A percentile compares a stretch with the other conserved stretches of the same genome.
Evolutionary conservation across 2,797 vertebrate species (phyloP).

Genomic region (Antennarius maculatus): DNA sequence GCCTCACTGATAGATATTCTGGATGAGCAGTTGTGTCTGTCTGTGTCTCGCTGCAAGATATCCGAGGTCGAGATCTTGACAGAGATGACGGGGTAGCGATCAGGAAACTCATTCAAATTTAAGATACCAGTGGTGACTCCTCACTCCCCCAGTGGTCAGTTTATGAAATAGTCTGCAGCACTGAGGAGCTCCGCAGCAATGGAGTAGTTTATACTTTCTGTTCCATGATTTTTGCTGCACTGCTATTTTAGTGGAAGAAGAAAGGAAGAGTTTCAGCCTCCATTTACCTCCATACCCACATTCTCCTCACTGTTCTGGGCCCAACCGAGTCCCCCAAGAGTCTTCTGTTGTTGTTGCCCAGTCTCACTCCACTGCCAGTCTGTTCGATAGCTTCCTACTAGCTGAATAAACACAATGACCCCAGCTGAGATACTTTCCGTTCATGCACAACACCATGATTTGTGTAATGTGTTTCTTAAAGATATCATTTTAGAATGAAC

Average conservation of each 20-base stretch:
- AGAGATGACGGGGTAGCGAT: slow-evolving; percentile 15
- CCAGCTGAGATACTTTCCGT: not conserved
- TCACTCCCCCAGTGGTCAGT: slow-evolving; percentile 80
- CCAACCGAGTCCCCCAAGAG: slow-evolving; percentile 34
- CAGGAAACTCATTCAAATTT: slow-evolving; percentile 22
- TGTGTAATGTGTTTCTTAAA: no score
- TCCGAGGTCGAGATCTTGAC: not conserved
- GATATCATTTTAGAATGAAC: not conserved
- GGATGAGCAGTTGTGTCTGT: not conserved
- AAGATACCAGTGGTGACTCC: slow-evolving; percentile 61
- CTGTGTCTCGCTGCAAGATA: not conserved
- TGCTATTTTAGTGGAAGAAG: not conserved
- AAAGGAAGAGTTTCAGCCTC: not conserved
- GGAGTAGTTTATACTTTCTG: not conserved
- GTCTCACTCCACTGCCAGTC: slow-evolving; percentile 13
- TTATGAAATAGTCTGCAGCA: slow-evolving; percentile 25
- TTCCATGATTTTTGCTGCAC: not conserved
- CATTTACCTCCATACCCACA: slow-evolving; percentile 20
- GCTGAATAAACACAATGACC: not conserved
- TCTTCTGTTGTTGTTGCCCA: slow-evolving; percentile 34
- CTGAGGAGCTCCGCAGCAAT: not conserved
- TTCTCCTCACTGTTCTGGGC: slow-evolving; percentile 22
- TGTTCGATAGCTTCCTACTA: slow-evolving; percentile 10
- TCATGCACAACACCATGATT: not conserved
- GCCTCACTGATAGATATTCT: slow-evolving; percentile 8